A percentile compares a stretch with the other conserved stretches of the same genome.
phyloP scores from a whole-genome alignment of 2,113 vertebrate genomes.

The mouse (Mus musculus) region GRCm39 chr17:5257001-5257500 shows the following conservation, averaged over 20 bases:
- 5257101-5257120: neutral
- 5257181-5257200: neutral
- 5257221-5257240: neutral
- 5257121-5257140: neutral
- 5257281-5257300: neutral
- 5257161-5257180: neutral
- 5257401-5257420: neutral
- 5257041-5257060: neutral
- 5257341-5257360: neutral
- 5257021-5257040: neutral
- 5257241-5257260: neutral
- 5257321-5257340: neutral
- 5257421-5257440: conserved; percentile 55
- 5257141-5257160: neutral
- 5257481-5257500: neutral
- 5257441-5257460: conserved; percentile 67
- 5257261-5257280: neutral
- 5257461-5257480: conserved; percentile 62
- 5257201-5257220: neutral
- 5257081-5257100: neutral
- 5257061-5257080: neutral
- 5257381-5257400: neutral
- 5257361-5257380: neutral
- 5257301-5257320: neutral
- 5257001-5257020: neutral